Conservation (phyloP, 2,888 invertebrate species). For the Therioaphis trifolii region DNA sequence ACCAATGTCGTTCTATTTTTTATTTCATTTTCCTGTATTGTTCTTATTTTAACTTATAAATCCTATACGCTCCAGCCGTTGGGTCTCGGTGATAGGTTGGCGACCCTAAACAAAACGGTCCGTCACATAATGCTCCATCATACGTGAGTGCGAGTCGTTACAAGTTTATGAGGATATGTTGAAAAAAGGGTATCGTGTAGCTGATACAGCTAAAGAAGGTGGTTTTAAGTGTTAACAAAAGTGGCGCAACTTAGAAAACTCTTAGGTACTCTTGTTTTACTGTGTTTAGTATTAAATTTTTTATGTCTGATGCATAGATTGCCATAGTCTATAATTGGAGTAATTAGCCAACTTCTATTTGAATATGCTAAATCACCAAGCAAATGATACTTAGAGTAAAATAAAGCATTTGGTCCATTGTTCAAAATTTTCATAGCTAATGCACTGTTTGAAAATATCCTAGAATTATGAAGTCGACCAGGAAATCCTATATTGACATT, state of each 20-base stretch:
- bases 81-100: too few relatives aligned
- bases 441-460: not conserved
- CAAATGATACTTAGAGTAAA: not conserved
- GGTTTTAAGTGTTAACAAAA: not conserved
- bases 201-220: slow-evolving; percentile 6
- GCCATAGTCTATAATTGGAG: not conserved
- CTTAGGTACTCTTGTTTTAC: slow-evolving; percentile 5
- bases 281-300: slow-evolving; percentile 1
- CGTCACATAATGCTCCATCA: too few relatives aligned
- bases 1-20: too few relatives aligned
- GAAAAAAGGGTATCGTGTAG: not conserved
- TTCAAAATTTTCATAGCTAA: not conserved
- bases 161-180: slow-evolving; percentile 10
- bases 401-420: not conserved
- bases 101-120: too few relatives aligned
- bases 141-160: too few relatives aligned
- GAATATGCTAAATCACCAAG: not conserved
- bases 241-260: not conserved
- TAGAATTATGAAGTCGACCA: not conserved
- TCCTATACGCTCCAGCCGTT: too few relatives aligned
- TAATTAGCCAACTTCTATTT: not conserved
- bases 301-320: not conserved
- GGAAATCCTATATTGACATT: not conserved
- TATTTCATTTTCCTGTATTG: too few relatives aligned
- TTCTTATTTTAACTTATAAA: too few relatives aligned